Evolutionary conservation across 64 coral and sea anemone genomes (phyloP), one percentile per base, ranked within the genome.

Genomic region (Dendrophyllia cribrosa): DNA sequence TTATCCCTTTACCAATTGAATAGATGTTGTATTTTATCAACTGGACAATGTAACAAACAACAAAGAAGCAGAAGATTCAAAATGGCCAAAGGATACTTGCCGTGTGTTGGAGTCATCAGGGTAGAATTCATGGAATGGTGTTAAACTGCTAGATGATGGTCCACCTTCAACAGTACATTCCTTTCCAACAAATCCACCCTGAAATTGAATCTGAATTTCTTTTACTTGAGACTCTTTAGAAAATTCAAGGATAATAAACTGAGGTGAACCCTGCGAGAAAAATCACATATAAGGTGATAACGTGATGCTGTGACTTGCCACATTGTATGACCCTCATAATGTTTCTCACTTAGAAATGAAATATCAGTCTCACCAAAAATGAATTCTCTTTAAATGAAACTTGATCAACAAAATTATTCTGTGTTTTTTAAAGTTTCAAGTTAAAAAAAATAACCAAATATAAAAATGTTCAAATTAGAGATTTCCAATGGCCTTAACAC

Each of bases 101-200:
- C 85, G 70, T 7, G 76, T 89, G 24, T 92, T 92, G 8, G 88
- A 47, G 70, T 96, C 94, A 77, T 96, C 94, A 23, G 94, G 94
- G 47, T 96, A 96, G 89, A 96, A 96, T 89, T 51, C 26, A 9
- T 66, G 43, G 66, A 96, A 92, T 61, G 86, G 77, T 19, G 49
- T 71, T 78, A 96, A 59, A 22, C 77, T 85, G 45, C 49, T 93
- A 8, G 70, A 9, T n/a, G 86, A 96, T 26, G 66, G 66, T 9
- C 94, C 94, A 19, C 77, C 94, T 88, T 96, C 94, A 14, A 96
- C 15, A 55, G 69, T 78, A 53, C 94, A 96, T 45, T 96, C 94
- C 11, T 78, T 88, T 46, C 95, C 95, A 72, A 89, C 90, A 93
- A 96, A 96, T 84, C 95, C 95, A 43, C 95, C 95, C 63, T 96